Evolutionary conservation across 2,888 invertebrate species (phyloP).

Genomic region (Epistrophella euchroma): DNA sequence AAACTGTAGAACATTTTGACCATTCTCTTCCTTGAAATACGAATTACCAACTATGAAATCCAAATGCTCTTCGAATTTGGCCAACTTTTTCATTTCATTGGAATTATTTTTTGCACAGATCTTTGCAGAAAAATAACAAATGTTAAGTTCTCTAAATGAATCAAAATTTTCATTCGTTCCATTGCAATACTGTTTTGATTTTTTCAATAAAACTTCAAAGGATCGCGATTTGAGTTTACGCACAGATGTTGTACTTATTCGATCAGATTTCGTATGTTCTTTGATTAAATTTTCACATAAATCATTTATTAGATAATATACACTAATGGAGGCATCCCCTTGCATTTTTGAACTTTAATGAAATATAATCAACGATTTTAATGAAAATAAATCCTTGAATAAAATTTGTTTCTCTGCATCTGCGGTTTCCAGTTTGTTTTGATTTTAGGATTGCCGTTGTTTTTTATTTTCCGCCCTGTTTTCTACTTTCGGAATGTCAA

Average conservation of each 20-base stretch:
- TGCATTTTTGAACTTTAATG: slow-evolving; percentile 64
- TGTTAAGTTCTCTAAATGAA: slow-evolving; percentile 78
- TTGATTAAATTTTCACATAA: slow-evolving; percentile 77
- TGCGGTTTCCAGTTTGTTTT: slow-evolving; percentile 54
- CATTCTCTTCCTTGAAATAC: slow-evolving; percentile 77
- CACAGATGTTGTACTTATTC: slow-evolving; percentile 76
- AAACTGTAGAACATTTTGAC: slow-evolving; percentile 77
- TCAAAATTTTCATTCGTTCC: slow-evolving; percentile 77
- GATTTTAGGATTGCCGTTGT: slow-evolving; percentile 28
- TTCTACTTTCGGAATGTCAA: slow-evolving; percentile 27
- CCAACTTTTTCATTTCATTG: slow-evolving; percentile 75
- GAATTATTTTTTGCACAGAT: slow-evolving; percentile 77
- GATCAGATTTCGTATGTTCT: slow-evolving; percentile 54
- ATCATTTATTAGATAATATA: slow-evolving; percentile 78
- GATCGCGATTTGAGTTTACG: slow-evolving; percentile 77
- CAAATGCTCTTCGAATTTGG: slow-evolving; percentile 77
- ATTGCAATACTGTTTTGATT: slow-evolving; percentile 71
- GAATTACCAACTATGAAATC: slow-evolving; percentile 73
- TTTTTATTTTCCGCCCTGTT: slow-evolving; percentile 13
- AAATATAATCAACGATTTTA: slow-evolving; percentile 12
- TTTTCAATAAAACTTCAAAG: slow-evolving; percentile 79
- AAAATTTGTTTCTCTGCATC: slow-evolving; percentile 30
- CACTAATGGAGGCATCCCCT: slow-evolving; percentile 77
- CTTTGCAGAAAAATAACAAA: slow-evolving; percentile 78
- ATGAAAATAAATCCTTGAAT: slow-evolving; percentile 15